These are phyloP conservation scores for Cnemophilus loriae DNA, from an alignment of 2,113 vertebrate genomes.

Conservation along the genomic window DNA sequence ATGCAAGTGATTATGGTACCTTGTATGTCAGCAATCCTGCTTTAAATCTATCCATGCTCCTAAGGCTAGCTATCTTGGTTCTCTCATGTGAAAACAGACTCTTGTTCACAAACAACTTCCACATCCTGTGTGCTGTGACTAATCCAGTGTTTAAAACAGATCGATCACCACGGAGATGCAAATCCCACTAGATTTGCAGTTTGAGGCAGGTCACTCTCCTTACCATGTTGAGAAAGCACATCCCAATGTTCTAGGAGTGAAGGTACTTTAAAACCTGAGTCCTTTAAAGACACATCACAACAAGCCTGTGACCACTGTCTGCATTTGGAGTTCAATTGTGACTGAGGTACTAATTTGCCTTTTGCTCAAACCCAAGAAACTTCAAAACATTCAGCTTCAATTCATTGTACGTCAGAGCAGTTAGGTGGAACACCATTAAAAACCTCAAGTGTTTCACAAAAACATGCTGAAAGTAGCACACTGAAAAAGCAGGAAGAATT, in stretches of 20 bases:
- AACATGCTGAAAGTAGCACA: not conserved
- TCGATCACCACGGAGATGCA: rapidly evolving
- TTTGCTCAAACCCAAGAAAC: not conserved
- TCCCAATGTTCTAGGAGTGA: not conserved
- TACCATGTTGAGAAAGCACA: not conserved
- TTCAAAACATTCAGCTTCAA: not conserved
- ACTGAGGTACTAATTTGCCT: not conserved
- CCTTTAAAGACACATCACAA: not conserved
- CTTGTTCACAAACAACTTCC: not conserved
- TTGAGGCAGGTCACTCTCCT: not conserved
- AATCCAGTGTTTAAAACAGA: not conserved
- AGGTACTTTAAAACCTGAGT: not conserved
- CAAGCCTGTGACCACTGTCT: not conserved
- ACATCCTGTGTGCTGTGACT: not conserved
- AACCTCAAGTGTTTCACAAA: not conserved
- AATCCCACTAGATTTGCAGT: not conserved
- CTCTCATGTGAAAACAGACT: not conserved
- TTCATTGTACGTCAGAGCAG: not conserved
- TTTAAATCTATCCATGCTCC: not conserved
- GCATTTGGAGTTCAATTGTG: not conserved
- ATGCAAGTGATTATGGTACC: not conserved
- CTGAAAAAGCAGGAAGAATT: not conserved
- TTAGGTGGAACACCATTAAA: not conserved
- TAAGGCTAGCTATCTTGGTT: not conserved
- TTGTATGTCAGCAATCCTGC: not conserved